Evolutionary conservation across 2,797 vertebrate species (phyloP), one percentile per base, ranked within the genome.

Genomic region (Sebastes trivittatus): DNA sequence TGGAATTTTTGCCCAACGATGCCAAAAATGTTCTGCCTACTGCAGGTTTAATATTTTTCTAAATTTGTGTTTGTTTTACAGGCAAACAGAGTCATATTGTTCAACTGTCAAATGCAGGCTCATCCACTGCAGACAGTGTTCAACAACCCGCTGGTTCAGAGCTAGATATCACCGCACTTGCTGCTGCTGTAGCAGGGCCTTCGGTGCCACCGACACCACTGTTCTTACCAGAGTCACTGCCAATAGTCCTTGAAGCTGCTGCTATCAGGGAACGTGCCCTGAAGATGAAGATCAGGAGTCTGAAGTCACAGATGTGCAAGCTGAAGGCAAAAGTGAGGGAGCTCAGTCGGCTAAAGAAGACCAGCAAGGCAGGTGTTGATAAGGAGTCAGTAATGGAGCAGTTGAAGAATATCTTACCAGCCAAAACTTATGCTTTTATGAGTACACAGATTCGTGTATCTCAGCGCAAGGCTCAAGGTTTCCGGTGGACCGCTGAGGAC

Each of bases 381-480:
- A 58, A 58, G 23, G 55, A 29, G 56, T 71, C 58, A 27, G 52
- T 79, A 46, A 20, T 72, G 27, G 30, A 46, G 54, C 34, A 79
- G 54, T 32, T 79, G 54, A 46, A 73, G 62, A 59, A 65, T 66
- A 54, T 79, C 52, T 59, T 79, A 65, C 77, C 77, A 72, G 34
- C 69, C 34, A 79, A 73, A 60, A 7, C 77, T 18, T 61, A 68
- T 54, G 63, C 70, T 52, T 80, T 73, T 73, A 22, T 80, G 52
- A 80, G 64, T 20, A 67, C 55, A 73, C 77, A 74, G 55, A 64
- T 78, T 14, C 62, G 23, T 14, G 23, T 63, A 56, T 54, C 27
- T 69, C 55, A 75, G 46, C 23, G 58, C 29, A 75, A 56, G 56
- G 42, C 72, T 69, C 16, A 11, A 61, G 78, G 72, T 46, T 75